Evolutionary conservation across 1,140 invertebrate genomes (phyloP), one percentile per base, ranked within the genome.

Genomic region (Sitodiplosis mosellana): DNA sequence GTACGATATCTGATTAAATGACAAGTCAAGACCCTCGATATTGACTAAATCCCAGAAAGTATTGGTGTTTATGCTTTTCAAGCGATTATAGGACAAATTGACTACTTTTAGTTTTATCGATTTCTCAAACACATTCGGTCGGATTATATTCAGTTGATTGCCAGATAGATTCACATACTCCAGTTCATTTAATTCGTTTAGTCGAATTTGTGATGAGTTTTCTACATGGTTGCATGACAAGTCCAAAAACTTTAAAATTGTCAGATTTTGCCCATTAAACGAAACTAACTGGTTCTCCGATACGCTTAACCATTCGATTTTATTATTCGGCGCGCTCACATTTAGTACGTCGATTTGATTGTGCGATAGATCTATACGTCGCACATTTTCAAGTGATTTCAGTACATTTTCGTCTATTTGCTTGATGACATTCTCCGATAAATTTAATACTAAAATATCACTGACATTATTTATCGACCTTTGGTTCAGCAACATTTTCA

Each of bases 81-180:
- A 53, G 2, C 46, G 52, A 45, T 75, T 75, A 49, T 58, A 48
- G 1, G 78, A 80, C 50, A 81, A 55, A 60, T 82, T 79, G 34
- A 83, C 55, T 18, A 65, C 63, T 51, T 69, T 67, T 15, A 75
- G 58, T 54, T 67, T 67, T 0, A 55, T 55, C 53, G 57, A 49
- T 2, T 54, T 59, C 1, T 22, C 48, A 21, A 63, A 63, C 20
- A 60, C 55, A 10, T 48, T 56, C 1, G 64, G 53, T 1, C 57
- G 59, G 22, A 73, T 49, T 14, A 61, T 54, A 14, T 48, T 51
- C 20, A 78, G 57, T 19, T 55, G 53, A 56, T 76, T 77, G 46
- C 59, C 50, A 14, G 72, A 69, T 4, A 76, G 54, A 54, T 75
- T 68, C 12, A 76, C 53, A 5, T 57, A 54, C 8, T 57, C 52